A percentile compares a stretch with the other conserved stretches of the same genome.
Evolutionary conservation across 2,888 invertebrate species (phyloP).

Genomic region (Mythimna ferrago): DNA sequence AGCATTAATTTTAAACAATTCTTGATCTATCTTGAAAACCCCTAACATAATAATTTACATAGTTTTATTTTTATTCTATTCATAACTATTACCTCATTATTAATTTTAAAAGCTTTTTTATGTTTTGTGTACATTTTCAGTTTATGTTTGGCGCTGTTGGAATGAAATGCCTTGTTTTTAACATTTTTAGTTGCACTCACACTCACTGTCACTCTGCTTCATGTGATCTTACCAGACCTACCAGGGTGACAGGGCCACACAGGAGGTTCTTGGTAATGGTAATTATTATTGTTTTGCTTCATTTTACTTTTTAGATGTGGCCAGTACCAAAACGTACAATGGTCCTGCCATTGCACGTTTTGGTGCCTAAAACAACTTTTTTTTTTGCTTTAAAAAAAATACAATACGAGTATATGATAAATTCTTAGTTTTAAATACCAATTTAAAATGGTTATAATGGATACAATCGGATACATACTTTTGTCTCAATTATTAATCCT

Average conservation of each 20-base stretch:
- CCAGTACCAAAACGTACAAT: too few species aligned
- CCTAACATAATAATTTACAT: neutral
- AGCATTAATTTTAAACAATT: too few species aligned
- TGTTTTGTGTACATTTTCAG: constrained; percentile 69
- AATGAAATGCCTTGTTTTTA: constrained; percentile 61
- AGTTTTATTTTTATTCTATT: neutral
- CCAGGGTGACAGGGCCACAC: constrained; percentile 36
- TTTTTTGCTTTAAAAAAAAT: too few species aligned
- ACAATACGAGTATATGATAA: too few species aligned
- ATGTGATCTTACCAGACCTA: constrained; percentile 45
- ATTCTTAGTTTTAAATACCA: too few species aligned
- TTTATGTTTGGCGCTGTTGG: constrained; percentile 60
- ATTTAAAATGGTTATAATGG: too few species aligned
- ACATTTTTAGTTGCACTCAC: constrained; percentile 66
- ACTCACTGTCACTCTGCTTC: constrained; percentile 50
- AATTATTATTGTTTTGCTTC: constrained; percentile 58
- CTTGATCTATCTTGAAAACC: neutral
- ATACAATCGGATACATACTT: too few species aligned
- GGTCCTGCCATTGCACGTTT: too few species aligned
- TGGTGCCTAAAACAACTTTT: too few species aligned
- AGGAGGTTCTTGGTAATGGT: constrained; percentile 51
- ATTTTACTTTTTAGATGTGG: neutral
- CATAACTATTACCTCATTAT: neutral
- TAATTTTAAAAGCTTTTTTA: constrained; percentile 58
- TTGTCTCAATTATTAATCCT: too few species aligned